These are phyloP conservation scores for Campylorhamphus procurvoides DNA, from an alignment of 2,113 vertebrate species.

Conservation along the genomic window DNA sequence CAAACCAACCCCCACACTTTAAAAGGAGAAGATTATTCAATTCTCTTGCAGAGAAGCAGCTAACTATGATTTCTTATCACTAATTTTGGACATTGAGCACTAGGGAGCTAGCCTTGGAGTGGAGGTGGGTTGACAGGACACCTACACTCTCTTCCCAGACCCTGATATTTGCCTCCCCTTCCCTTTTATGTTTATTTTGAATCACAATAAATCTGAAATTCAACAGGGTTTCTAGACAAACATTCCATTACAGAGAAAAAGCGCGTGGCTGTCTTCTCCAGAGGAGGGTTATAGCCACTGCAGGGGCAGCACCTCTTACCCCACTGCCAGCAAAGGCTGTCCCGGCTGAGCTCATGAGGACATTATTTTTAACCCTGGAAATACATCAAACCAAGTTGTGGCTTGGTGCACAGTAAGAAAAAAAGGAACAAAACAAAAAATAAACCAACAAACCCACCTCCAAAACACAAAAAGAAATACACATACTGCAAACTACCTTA, in stretches of 20 bases:
- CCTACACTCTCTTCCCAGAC: not conserved
- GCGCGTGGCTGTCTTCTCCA: not conserved
- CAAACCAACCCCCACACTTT: not conserved
- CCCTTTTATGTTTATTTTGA: not conserved
- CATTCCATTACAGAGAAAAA: not conserved
- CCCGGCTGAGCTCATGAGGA: not conserved
- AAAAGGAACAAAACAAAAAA: not conserved
- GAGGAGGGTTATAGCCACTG: not conserved
- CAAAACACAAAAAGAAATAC: not conserved
- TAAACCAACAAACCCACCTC: not conserved
- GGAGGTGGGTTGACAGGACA: not conserved
- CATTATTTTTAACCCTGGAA: not conserved
- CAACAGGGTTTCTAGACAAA: not conserved
- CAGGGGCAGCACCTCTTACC: not conserved
- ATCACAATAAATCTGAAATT: not conserved
- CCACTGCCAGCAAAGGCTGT: fast-evolving
- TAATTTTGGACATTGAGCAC: not conserved
- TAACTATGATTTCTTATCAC: not conserved
- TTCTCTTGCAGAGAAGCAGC: not conserved
- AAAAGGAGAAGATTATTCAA: not conserved
- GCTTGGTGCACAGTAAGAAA: not conserved
- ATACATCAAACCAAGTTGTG: not conserved
- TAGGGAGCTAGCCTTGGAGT: not conserved
- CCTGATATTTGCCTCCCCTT: not conserved
- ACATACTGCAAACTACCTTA: not conserved